Evolutionary conservation across 92 coral and sea anemone genomes (phyloP), one percentile per base, ranked within the genome.

Genomic region (Phenganax marumi): DNA sequence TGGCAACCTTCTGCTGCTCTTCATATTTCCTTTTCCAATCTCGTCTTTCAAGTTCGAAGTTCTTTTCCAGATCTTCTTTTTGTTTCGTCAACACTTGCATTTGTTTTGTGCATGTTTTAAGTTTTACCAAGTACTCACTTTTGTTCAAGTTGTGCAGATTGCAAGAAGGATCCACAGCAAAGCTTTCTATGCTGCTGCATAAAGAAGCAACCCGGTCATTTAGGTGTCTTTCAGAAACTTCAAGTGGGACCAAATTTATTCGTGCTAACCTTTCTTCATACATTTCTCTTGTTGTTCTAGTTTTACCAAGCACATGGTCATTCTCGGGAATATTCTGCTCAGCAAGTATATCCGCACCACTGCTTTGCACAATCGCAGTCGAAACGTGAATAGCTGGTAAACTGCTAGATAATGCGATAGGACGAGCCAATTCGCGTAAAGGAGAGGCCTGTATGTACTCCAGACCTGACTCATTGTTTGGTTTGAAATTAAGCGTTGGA

Each of bases 1-100:
- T 95, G 12, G 98, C 98, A 18, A 95, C 98, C 78, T 95, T 95
- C 71, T 93, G 93, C 68, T 95, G 98, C 77, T 95, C 98, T 68
- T 95, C 98, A 72, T 95, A 95, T 77, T 91, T 95, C 33, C 88
- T 90, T 63, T 84, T 88, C 70, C 90, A 86, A 39, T 95, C 98
- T 8, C 91, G 84, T 68, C 89, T 88, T 69, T 95, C 96, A n/a
- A 86, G 75, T 48, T 95, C 98, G 48, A 73, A 79, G 50, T 92
- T 95, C 48, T 89, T 89, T 63, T 86, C 84, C 89, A 95, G 48
- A 14, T 87, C 90, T 26, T 91, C 92, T 68, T 91, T 92, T 33
- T 95, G 97, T 55, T 68, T 81, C 39, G 81, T 85, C 4, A 95
- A 75, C 39, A 66, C 88, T 55, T 95, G 92, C 51, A 92, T 88